Conservation (phyloP, 2,113 vertebrate genomes). For the Callipepla squamata region DNA sequence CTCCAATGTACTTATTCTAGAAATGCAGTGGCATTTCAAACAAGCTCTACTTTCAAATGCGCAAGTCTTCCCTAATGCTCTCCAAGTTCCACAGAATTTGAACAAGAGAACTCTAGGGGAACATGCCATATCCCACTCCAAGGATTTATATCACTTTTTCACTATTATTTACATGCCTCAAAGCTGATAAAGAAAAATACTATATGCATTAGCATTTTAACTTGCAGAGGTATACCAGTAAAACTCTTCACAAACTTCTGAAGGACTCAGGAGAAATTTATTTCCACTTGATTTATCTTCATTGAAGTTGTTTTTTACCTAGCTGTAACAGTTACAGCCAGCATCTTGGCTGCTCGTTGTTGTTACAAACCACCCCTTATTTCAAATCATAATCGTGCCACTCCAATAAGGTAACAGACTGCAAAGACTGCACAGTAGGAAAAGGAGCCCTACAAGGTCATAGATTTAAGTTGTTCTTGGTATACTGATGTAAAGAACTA, state of each 20-base stretch:
- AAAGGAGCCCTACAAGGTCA: background rate
- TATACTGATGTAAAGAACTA: background rate
- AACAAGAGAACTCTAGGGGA: background rate
- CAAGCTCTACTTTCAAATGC: slow-evolving; percentile 20
- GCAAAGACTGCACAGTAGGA: accelerated
- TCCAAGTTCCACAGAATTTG: background rate
- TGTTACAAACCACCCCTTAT: background rate
- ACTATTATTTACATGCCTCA: background rate
- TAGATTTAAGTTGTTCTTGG: background rate
- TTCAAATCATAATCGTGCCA: background rate
- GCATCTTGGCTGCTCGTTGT: too few species aligned
- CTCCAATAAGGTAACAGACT: background rate
- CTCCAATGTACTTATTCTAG: background rate
- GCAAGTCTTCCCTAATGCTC: background rate
- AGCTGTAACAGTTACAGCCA: background rate
- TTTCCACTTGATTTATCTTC: background rate
- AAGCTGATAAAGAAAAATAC: background rate
- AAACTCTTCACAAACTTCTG: background rate
- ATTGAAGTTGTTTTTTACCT: background rate
- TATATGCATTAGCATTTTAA: background rate
- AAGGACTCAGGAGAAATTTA: background rate
- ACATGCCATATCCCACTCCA: background rate
- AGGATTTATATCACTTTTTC: background rate
- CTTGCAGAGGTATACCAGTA: background rate
- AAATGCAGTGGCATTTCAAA: background rate